These are phyloP conservation scores for Metridium senile DNA, from an alignment of 92 coral and sea anemone genomes.

Conservation along the genomic window DNA sequence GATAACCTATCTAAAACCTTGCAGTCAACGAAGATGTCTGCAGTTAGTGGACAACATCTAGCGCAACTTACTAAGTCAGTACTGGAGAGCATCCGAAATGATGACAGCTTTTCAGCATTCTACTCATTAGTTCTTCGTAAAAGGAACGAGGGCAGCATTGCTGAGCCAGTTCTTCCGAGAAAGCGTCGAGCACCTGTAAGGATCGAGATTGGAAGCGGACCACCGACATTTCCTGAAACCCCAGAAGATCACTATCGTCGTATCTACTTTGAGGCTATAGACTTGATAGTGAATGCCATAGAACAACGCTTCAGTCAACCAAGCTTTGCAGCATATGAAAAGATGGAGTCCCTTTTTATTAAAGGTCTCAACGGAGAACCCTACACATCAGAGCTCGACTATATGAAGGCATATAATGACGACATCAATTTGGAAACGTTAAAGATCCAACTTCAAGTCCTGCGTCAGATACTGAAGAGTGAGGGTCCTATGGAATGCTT, in stretches of 20 bases:
- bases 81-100: slow-evolving; percentile 48
- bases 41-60: slow-evolving; percentile 43
- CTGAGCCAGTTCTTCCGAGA: slow-evolving; percentile 15
- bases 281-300: slow-evolving; percentile 64
- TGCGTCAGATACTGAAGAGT: not conserved
- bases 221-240: slow-evolving; percentile 64
- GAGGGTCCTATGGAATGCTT: too few relatives aligned
- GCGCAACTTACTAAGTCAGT: slow-evolving; percentile 20
- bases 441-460: not conserved
- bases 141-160: not conserved
- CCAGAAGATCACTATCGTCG: slow-evolving; percentile 54
- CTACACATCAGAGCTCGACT: slow-evolving; percentile 56
- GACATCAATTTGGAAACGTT: slow-evolving; percentile 44
- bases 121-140: slow-evolving; percentile 24
- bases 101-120: slow-evolving; percentile 36
- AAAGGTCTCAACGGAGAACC: slow-evolving; percentile 48
- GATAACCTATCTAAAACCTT: slow-evolving; percentile 51
- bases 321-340: slow-evolving; percentile 55
- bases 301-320: slow-evolving; percentile 69
- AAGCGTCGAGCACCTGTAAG: slow-evolving; percentile 67
- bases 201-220: slow-evolving; percentile 62
- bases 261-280: slow-evolving; percentile 63
- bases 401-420: slow-evolving; percentile 48
- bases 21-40: slow-evolving; percentile 48
- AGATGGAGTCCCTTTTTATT: slow-evolving; percentile 63